Base-by-base conservation (phyloP, 2,113 vertebrate genomes). In the Rafetus swinhoei region DNA sequence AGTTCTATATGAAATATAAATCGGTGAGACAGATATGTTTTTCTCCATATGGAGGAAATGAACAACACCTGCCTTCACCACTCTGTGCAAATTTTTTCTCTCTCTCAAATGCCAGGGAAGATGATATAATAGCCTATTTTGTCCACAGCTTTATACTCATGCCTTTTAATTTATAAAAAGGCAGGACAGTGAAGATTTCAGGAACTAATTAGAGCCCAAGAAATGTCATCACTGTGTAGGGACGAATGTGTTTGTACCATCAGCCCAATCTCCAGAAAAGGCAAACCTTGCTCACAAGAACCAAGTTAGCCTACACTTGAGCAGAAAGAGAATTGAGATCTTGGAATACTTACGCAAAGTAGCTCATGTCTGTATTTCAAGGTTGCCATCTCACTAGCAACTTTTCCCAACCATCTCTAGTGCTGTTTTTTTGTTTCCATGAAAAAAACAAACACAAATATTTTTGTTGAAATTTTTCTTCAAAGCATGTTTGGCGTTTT, bases 231-330 rank as follows among this genome's bases (percentile, higher is more conserved):
- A 1, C 4, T 27, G n/a, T 3, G 0, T 24, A 12, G 45, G 60
- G 84, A 24, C 12, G 54, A 10, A 35, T 55, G 27, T 69, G 39
- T 90, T 50, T 18, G 0, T 50, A 82, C 62, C 32, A 69, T 69
- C 29, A 8, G 65, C n/a, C 16, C 9, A 35, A 69, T 35, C 32
- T 21, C 65, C 65, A 69, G 32, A 69, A 32, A 59, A 4, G 2
- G 27, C 54, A 25, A 19, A 4, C 4, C 19, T 15, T 9, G 18
- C 79, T 15, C 6, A 0, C 6, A 0, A 2, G n/a, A 55, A 8
- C 39, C 22, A 32, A 18, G 32, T 11, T 81, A n/a, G n/a, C 53
- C 22, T 81, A 29, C 77, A 54, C 21, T 32, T n/a, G 10, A 6
- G 21, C 18, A 7, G 18, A 45, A 86, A 81, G n/a, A 24, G 8